Evolutionary conservation across 2,888 invertebrate species (phyloP), one percentile per base, ranked within the genome.

Genomic region (Andrena camellia): DNA sequence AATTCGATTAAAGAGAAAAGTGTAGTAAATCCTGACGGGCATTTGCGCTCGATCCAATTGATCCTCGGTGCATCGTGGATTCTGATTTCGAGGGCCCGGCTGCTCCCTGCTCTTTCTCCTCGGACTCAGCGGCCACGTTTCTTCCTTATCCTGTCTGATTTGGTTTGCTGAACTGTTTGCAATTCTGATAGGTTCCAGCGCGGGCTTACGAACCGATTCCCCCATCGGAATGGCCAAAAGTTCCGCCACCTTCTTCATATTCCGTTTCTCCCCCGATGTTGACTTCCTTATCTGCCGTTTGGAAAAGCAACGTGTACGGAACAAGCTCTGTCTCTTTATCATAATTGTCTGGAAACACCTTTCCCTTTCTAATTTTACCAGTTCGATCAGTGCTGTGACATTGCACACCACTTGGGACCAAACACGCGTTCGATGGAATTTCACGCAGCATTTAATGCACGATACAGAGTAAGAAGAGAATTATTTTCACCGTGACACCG

Each of bases 241-340:
- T 74, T 92, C 90, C 0, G 90, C 90, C 8, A 92, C 88, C 85
- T 88, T 91, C 83, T 88, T 88, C 7, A 88, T 72, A 29, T 87
- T 90, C 35, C 87, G 88, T 54, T 89, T 90, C 71, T 86, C 87
- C 48, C 87, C 88, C 2, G 83, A 86, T 1, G 86, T 80, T 7
- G 78, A 84, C 84, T 85, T 90, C 71, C 83, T 88, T 68, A 92
- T 90, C 91, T 91, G 50, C 31, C 59, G 57, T 42, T 59, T 63
- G 0, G 63, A 33, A 50, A 31, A 54, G 57, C 64, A 23, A 72
- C 57, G 33, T 59, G n/a, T 62, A 42, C 10, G 33, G 10, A 42
- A 29, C 26, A 54, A 31, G 5, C 33, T 20, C 10, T 54, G 10
- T 29, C 3, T 13, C 8, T 2, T 59, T n/a, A 20, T 0, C 2